Percentiles rank a stretch among this genome's conserved stretches.
Evolutionary conservation across 2,888 invertebrate species (phyloP).

Genomic region (Erebia palarica): DNA sequence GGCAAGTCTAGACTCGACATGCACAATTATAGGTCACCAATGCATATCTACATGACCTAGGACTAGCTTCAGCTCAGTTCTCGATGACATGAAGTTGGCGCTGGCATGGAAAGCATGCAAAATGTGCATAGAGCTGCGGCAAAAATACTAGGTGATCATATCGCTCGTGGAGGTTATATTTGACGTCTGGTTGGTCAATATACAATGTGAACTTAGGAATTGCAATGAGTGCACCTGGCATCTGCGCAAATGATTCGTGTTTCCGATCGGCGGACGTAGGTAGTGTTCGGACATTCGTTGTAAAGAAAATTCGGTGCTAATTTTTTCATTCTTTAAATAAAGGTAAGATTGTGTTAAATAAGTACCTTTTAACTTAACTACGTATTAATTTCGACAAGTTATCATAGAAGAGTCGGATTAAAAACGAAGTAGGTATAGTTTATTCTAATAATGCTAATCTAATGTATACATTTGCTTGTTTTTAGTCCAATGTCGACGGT

Average conservation of each 20-base stretch:
- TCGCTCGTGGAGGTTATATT: conserved; percentile 36
- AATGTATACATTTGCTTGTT: neutral
- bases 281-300: neutral
- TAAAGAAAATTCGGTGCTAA: neutral
- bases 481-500: neutral
- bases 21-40: conserved; percentile 32
- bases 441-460: neutral
- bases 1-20: conserved; percentile 33
- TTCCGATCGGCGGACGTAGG: conserved; percentile 25
- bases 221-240: conserved; percentile 46
- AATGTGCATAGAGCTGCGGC: conserved; percentile 45
- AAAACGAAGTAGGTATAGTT: neutral
- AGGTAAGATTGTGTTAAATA: conserved; percentile 18
- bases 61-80: conserved; percentile 37
- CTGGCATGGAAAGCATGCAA: conserved; percentile 27
- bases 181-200: conserved; percentile 37
- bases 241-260: conserved; percentile 42
- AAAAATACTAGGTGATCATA: conserved; percentile 46
- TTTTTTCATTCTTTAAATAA: neutral
- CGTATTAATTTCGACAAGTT: neutral
- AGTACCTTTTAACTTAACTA: neutral
- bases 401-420: neutral
- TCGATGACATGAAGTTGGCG: conserved; percentile 33
- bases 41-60: conserved; percentile 37
- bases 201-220: conserved; percentile 40